These are phyloP conservation scores for Octopus bimaculoides DNA, from an alignment of 1,140 invertebrate genomes.

Conservation along the genomic window DNA sequence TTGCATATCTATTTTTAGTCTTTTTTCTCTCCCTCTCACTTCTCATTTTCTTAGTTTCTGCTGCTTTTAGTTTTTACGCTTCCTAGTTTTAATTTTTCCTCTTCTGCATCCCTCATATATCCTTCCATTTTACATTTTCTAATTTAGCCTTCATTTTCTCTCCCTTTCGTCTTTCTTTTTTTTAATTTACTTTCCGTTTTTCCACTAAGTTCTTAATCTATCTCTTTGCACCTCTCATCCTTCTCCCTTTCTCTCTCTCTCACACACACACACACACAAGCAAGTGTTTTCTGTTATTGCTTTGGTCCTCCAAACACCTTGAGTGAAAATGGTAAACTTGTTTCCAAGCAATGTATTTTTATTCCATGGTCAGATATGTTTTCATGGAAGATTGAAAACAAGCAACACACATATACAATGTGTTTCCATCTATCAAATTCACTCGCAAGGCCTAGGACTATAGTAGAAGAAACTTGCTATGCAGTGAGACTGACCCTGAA, in stretches of 20 bases:
- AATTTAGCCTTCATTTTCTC: not conserved
- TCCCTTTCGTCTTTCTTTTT: no score
- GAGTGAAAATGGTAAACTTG: no score
- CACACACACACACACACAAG: not conserved
- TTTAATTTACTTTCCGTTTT: not conserved
- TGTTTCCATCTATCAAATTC: no score
- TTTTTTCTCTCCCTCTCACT: not conserved
- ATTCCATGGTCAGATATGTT: no score
- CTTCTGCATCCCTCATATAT: not conserved
- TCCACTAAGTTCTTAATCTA: not conserved
- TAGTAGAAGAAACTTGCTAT: no score
- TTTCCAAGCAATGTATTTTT: no score
- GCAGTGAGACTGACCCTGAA: no score
- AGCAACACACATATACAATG: no score
- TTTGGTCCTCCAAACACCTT: no score
- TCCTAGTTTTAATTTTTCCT: not conserved
- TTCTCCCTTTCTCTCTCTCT: not conserved
- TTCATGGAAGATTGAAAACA: no score
- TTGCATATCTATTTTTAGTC: conserved; percentile 30
- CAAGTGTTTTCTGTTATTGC: no score
- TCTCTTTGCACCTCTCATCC: not conserved
- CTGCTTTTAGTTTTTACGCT: not conserved
- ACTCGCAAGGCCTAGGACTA: no score
- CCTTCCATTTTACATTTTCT: not conserved
- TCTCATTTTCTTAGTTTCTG: not conserved